Conservation (phyloP, 2,797 vertebrate species). For the Bufotes viridis region DNA sequence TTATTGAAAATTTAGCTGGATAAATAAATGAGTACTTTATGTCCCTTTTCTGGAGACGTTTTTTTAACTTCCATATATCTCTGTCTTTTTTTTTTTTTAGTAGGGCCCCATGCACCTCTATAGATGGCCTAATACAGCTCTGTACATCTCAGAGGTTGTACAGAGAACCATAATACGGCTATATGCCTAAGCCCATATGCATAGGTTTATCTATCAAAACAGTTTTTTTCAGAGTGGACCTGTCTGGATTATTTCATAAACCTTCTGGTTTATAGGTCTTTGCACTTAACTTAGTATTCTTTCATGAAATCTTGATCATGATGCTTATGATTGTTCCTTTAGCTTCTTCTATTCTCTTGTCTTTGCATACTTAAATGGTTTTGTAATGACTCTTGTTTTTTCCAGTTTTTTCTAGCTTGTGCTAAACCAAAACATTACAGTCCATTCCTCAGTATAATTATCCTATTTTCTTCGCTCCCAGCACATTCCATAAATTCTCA, state of each 20-base stretch:
- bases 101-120: background rate
- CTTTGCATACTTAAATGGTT: slow-evolving; percentile 22
- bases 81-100: too few species aligned
- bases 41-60: too few species aligned
- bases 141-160: background rate
- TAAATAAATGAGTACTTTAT: too few species aligned
- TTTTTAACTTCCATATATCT: too few species aligned
- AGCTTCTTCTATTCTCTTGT: background rate
- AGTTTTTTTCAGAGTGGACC: background rate
- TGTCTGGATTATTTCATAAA: background rate
- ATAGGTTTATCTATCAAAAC: background rate
- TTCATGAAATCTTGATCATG: too few species aligned
- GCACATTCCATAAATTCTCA: slow-evolving; percentile 64
- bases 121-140: background rate
- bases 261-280: too few species aligned
- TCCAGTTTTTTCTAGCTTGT: slow-evolving; percentile 46
- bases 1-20: too few species aligned
- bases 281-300: too few species aligned
- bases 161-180: too few species aligned
- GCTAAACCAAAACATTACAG: slow-evolving; percentile 24
- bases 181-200: background rate
- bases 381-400: slow-evolving; percentile 30
- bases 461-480: slow-evolving; percentile 44
- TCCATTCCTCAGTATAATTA: slow-evolving; percentile 45
- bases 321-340: background rate